These are phyloP conservation scores for Arge pagana DNA, from an alignment of 2,888 invertebrate species.

Conservation along the genomic window DNA sequence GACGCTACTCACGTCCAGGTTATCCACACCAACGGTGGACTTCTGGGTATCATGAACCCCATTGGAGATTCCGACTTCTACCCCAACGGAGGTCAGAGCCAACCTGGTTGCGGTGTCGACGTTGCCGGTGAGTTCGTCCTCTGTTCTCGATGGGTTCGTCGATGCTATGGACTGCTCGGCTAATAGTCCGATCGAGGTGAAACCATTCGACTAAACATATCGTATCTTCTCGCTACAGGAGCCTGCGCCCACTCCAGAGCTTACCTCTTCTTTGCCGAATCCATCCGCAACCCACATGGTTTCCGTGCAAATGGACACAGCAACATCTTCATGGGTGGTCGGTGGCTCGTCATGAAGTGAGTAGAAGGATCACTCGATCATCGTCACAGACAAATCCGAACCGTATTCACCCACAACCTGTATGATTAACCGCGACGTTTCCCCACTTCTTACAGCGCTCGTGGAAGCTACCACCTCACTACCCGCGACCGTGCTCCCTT, in stretches of 20 bases:
- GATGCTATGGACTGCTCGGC: neutral
- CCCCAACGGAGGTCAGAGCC: conserved; percentile 52
- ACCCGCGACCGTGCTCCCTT: neutral
- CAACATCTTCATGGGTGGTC: neutral
- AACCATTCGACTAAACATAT: neutral
- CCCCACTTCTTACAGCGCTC: conserved; percentile 1
- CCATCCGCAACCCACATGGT: conserved; percentile 33
- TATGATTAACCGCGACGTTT: too few species aligned
- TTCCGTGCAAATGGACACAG: neutral
- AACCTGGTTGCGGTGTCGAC: conserved; percentile 51
- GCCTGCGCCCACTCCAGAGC: conserved; percentile 52
- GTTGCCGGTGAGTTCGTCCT: conserved; percentile 23
- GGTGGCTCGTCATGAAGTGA: neutral
- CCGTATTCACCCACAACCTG: too few species aligned
- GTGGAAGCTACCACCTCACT: neutral
- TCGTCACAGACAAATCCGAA: too few species aligned
- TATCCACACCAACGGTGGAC: conserved; percentile 53
- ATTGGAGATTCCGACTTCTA: conserved; percentile 56
- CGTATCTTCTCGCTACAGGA: neutral
- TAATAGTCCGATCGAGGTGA: neutral
- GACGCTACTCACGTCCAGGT: conserved; percentile 55
- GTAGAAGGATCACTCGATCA: too few species aligned
- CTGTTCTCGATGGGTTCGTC: neutral
- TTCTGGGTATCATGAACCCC: conserved; percentile 46
- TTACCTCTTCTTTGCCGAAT: conserved; percentile 52